These are phyloP conservation scores for Falco concolor DNA, from an alignment of 2,797 vertebrate species.

Conservation along the genomic window DNA sequence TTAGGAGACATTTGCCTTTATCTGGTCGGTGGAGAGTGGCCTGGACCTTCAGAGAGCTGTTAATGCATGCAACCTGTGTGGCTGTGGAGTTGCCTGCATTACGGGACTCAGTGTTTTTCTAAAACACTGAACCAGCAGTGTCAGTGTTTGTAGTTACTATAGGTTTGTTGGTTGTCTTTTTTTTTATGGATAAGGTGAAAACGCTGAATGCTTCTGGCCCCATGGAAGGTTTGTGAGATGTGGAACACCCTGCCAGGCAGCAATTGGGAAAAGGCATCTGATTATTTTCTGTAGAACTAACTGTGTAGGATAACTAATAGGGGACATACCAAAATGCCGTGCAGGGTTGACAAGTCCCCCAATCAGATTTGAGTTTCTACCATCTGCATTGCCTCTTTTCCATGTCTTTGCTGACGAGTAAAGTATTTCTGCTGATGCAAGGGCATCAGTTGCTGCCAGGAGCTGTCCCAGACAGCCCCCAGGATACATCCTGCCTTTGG, in stretches of 20 bases:
- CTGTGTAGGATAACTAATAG: fast-evolving
- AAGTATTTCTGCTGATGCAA: fast-evolving
- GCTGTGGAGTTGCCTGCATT: fast-evolving
- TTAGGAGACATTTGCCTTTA: not conserved
- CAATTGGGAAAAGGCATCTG: not conserved
- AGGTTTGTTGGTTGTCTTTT: not conserved
- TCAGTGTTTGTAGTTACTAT: fast-evolving
- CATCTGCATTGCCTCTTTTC: not conserved
- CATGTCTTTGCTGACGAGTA: fast-evolving
- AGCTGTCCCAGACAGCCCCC: not conserved
- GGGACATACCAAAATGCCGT: not conserved
- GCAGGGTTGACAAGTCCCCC: not conserved
- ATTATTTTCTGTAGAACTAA: not conserved
- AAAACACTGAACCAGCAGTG: not conserved
- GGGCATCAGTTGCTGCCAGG: not conserved
- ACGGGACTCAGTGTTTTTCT: fast-evolving
- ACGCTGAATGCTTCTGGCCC: not conserved
- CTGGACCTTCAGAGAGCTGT: not conserved
- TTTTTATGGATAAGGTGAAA: not conserved
- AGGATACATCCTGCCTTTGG: not conserved
- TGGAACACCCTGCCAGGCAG: not conserved
- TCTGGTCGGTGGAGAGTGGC: not conserved
- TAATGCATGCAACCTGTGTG: fast-evolving
- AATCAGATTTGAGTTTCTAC: not conserved
- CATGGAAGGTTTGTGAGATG: not conserved